phyloP scores from a whole-genome alignment of 2,888 invertebrate genomes.

The Conops quadrifasciatus region DNA sequence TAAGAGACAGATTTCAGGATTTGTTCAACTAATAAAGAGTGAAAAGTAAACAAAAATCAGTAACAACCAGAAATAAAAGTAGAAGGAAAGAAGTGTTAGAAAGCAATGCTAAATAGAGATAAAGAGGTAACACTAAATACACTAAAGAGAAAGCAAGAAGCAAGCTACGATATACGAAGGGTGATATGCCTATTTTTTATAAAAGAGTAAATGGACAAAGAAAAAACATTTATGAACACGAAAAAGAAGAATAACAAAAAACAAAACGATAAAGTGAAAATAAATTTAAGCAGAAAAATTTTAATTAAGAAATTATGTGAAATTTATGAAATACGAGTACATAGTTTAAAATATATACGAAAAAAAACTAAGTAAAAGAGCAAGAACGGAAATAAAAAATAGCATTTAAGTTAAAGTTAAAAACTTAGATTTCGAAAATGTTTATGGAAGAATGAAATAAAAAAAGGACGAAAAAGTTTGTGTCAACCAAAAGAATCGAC shows the following conservation, averaged over 20 bases:
- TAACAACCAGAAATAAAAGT: neutral
- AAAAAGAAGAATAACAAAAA: too few species aligned
- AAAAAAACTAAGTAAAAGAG: conserved; percentile 21
- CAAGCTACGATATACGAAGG: neutral
- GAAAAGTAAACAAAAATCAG: conserved; percentile 26
- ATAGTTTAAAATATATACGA: conserved; percentile 17
- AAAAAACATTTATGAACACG: too few species aligned
- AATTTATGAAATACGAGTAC: conserved; percentile 28
- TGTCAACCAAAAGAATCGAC: too few species aligned
- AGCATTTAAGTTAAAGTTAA: conserved; percentile 31
- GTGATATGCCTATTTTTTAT: conserved; percentile 29
- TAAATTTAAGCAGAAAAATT: conserved; percentile 28
- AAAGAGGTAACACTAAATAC: neutral
- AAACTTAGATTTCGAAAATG: too few species aligned
- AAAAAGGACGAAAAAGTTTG: conserved; percentile 31
- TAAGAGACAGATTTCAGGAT: conserved; percentile 23
- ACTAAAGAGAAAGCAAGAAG: neutral
- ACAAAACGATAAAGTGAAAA: conserved; percentile 21
- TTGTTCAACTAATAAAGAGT: conserved; percentile 24
- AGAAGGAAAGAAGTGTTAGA: neutral
- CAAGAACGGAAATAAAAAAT: conserved; percentile 35
- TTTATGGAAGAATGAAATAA: conserved; percentile 41
- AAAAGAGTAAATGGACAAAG: conserved; percentile 35
- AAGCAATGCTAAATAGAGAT: neutral
- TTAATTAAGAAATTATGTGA: conserved; percentile 30